Evolutionary conservation across 2,888 invertebrate genomes (phyloP).

Genomic region (Amiota mariae): DNA sequence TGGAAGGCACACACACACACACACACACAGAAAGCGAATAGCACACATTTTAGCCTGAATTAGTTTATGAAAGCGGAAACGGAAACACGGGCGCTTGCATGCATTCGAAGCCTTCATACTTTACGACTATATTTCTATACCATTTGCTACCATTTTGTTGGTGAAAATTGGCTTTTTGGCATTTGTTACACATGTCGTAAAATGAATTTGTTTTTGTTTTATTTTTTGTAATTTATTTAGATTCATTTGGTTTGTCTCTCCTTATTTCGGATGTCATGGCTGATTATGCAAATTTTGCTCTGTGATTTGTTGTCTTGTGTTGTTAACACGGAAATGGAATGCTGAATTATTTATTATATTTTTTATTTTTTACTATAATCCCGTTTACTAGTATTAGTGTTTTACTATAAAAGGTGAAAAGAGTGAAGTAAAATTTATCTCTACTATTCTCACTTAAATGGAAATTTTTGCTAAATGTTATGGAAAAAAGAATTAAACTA

Average conservation of each 20-base stretch:
- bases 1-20: background rate
- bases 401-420: too few species aligned
- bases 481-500: too few species aligned
- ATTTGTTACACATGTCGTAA: constrained; percentile 27
- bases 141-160: background rate
- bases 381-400: too few species aligned
- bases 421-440: too few species aligned
- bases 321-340: too few species aligned
- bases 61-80: constrained; percentile 14
- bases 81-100: constrained; percentile 17
- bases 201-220: background rate
- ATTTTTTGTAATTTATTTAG: constrained; percentile 1
- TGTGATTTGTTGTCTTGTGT: too few species aligned
- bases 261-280: background rate
- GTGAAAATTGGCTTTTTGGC: constrained; percentile 28
- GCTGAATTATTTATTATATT: too few species aligned
- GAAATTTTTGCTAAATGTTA: too few species aligned
- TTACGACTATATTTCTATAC: background rate
- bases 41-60: constrained; percentile 12
- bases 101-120: background rate
- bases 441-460: too few species aligned
- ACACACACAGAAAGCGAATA: background rate
- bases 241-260: background rate
- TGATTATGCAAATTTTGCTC: too few species aligned
- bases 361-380: too few species aligned